Evolutionary conservation across 2,113 vertebrate genomes (phyloP).

Genomic region (Aegithalos caudatus): DNA sequence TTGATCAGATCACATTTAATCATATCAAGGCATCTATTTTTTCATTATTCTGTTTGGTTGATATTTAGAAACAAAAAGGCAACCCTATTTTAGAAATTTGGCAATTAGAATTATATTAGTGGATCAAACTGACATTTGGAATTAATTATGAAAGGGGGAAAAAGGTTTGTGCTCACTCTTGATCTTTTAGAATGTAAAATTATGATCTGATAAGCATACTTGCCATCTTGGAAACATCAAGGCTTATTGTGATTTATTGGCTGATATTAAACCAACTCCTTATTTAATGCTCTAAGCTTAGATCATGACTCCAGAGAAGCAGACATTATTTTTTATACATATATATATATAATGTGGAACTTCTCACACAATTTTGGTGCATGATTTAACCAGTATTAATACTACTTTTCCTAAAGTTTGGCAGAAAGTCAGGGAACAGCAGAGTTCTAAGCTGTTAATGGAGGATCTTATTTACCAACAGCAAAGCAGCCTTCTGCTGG

Average conservation of each 20-base stretch:
- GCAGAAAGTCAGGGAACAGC: background rate
- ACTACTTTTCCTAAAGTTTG: background rate
- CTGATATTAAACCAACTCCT: background rate
- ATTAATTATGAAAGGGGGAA: background rate
- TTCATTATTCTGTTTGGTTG: background rate
- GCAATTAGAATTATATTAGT: background rate
- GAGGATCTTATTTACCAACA: background rate
- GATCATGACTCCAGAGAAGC: background rate
- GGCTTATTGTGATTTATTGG: slow-evolving; percentile 20
- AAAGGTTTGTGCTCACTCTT: background rate
- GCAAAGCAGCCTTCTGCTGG: background rate
- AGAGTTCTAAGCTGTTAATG: background rate
- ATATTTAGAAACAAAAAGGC: slow-evolving; percentile 31
- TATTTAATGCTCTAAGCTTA: background rate
- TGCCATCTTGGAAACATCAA: background rate
- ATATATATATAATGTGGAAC: background rate
- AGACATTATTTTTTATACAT: background rate
- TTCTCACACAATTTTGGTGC: background rate
- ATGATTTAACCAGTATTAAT: background rate
- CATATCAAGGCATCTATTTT: background rate
- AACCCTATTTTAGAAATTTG: background rate
- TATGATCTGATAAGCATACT: background rate
- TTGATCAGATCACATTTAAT: background rate
- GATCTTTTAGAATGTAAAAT: background rate
- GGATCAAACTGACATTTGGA: slow-evolving; percentile 23